Evolutionary conservation across 2,113 vertebrate species (phyloP), one percentile per base, ranked within the genome.

Genomic region (Pipa parva): DNA sequence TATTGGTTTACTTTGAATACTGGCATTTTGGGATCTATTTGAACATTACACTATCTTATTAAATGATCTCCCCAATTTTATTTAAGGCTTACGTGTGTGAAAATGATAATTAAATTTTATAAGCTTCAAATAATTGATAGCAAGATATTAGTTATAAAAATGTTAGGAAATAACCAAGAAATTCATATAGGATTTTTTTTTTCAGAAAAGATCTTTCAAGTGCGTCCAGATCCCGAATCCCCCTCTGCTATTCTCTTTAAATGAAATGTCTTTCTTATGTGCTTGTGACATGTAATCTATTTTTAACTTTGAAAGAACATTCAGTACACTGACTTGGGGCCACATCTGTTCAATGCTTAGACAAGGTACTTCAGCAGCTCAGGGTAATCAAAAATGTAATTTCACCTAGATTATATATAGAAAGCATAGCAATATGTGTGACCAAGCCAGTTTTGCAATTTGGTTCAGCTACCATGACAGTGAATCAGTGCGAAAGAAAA

Each of bases 371-470:
- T 68, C 52, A 60, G 17, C 39, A 54, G 57, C 61, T 61, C 64
- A 37, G 64, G 22, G 57, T 59, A 59, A 51, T 59, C 33, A 69
- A 45, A 58, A 52, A 60, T 52, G 52, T 54, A 54, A 69, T 69
- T 69, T 61, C 20, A 69, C 60, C 54, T 69, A 69, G 48, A 61
- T 60, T 45, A 54, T 31, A 69, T 25, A 13, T 54, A 26, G 25
- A 20, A 13, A 24, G 57, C 36, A 26, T 37, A 36, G 26, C 48
- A 69, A 54, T 48, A 60, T 42, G 66, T 54, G 33, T 46, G 66
- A 61, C 66, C 48, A 42, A 52, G 52, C 24, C 46, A 52, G 25
- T 25, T 33, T 37, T 61, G 15, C 48, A 54, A 61, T 49, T 54
- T 61, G 48, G 33, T 54, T 25, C 36, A 20, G 20, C 31, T 42